Conservation (phyloP, 1,140 invertebrate species). For the Trichonephila clavipes region DNA sequence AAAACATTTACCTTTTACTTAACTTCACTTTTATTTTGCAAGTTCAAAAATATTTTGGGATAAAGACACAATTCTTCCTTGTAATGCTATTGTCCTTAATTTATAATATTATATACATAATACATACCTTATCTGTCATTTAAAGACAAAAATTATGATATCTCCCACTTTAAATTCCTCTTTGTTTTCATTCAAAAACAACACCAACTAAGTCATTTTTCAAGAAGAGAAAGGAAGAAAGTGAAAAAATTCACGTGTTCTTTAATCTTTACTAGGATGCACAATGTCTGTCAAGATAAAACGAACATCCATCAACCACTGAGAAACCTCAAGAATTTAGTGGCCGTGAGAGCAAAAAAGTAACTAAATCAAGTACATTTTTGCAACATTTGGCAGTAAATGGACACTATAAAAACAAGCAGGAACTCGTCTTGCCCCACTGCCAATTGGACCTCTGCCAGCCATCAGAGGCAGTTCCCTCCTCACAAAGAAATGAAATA, state of each 20-base stretch:
- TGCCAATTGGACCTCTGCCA: conserved; percentile 71
- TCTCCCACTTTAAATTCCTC: background rate
- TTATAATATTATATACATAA: no score
- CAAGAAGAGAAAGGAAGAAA: no score
- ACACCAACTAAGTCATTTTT: background rate
- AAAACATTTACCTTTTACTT: no score
- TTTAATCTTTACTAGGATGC: background rate
- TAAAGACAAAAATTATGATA: no score
- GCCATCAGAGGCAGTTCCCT: conserved; percentile 63
- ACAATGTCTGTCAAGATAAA: background rate
- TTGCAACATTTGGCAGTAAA: conserved; percentile 72
- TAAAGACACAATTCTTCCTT: no score
- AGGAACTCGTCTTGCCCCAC: conserved; percentile 45
- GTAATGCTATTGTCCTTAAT: no score
- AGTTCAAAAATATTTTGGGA: no score
- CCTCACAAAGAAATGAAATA: conserved; percentile 68
- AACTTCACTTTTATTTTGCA: no score
- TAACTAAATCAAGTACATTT: conserved; percentile 36
- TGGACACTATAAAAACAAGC: conserved; percentile 75
- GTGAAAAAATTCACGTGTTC: background rate
- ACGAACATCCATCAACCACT: background rate
- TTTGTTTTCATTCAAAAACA: background rate
- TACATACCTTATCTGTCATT: no score
- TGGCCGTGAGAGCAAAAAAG: conserved; percentile 13
- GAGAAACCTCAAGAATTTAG: conserved; percentile 6